Percentiles rank a stretch among this genome's conserved stretches.
phyloP scores from a whole-genome alignment of 2,113 vertebrate genomes.

The Sphyrna mokarran region DNA sequence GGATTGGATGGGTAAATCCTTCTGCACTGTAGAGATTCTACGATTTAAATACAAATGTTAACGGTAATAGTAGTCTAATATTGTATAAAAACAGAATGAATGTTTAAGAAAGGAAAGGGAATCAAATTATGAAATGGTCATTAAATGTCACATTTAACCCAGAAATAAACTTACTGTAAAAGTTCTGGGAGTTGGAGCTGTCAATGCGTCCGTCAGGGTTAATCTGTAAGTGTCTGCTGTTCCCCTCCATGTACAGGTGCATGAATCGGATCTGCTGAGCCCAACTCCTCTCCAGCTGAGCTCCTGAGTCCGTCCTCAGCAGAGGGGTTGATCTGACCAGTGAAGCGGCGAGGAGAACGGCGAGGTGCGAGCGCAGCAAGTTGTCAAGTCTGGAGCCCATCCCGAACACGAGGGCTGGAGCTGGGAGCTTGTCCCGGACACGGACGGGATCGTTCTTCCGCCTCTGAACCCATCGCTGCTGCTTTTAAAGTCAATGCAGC shows the following conservation, averaged over 20 bases:
- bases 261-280: conserved; percentile 58
- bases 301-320: conserved; percentile 28
- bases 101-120: background rate
- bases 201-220: conserved; percentile 49
- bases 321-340: conserved; percentile 47
- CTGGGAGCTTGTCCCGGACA: background rate
- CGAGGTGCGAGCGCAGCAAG: conserved; percentile 48
- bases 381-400: background rate
- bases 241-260: conserved; percentile 68
- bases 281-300: conserved; percentile 70
- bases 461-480: background rate
- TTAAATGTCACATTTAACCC: background rate
- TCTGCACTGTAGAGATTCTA: no score
- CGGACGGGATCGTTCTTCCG: background rate
- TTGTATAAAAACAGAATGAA: background rate
- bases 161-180: conserved; percentile 65
- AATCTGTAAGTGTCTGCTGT: conserved; percentile 86
- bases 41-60: background rate
- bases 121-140: conserved; percentile 19
- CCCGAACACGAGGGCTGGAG: background rate
- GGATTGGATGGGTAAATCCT: no score
- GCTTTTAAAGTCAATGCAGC: conserved; percentile 34
- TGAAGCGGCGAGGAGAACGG: conserved; percentile 38
- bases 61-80: background rate
- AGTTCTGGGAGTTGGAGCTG: conserved; percentile 54